These are phyloP conservation scores for Phalera bucephala DNA, from an alignment of 2,888 invertebrate species.

Conservation along the genomic window DNA sequence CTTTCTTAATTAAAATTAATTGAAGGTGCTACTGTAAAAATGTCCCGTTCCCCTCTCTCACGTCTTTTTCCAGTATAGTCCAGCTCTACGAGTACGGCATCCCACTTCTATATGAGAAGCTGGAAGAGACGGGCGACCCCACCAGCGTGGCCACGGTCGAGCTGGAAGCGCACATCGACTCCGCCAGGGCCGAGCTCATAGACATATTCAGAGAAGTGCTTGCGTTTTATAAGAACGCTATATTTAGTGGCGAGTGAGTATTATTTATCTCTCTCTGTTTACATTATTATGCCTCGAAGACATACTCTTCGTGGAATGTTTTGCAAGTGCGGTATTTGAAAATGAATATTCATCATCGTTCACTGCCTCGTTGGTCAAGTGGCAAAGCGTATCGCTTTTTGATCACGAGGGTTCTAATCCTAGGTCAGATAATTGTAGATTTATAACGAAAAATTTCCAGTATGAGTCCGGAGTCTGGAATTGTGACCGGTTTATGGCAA, in stretches of 20 bases:
- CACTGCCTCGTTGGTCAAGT: too few relatives aligned
- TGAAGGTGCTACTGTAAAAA: too few relatives aligned
- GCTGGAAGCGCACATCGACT: constrained; percentile 70
- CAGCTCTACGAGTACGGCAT: constrained; percentile 90
- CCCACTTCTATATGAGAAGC: constrained; percentile 86
- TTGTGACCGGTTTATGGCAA: too few relatives aligned
- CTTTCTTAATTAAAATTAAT: too few relatives aligned
- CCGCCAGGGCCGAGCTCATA: constrained; percentile 69
- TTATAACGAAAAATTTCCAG: too few relatives aligned
- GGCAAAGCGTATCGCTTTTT: too few relatives aligned
- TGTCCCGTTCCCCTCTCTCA: background rate
- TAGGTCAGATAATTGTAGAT: too few relatives aligned
- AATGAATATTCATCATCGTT: too few relatives aligned
- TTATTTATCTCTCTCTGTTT: background rate
- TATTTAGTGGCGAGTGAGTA: constrained; percentile 70
- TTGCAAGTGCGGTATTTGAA: too few relatives aligned
- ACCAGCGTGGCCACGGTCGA: constrained; percentile 56
- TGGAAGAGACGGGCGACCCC: constrained; percentile 74
- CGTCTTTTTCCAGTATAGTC: constrained; percentile 84
- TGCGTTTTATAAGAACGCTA: constrained; percentile 63
- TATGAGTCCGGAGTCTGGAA: too few relatives aligned
- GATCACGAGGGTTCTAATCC: too few relatives aligned
- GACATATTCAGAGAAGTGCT: constrained; percentile 69
- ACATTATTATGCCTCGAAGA: background rate
- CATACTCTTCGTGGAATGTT: too few relatives aligned